Evolutionary conservation across 2,888 invertebrate species (phyloP).

Genomic region (Anodontia alba): DNA sequence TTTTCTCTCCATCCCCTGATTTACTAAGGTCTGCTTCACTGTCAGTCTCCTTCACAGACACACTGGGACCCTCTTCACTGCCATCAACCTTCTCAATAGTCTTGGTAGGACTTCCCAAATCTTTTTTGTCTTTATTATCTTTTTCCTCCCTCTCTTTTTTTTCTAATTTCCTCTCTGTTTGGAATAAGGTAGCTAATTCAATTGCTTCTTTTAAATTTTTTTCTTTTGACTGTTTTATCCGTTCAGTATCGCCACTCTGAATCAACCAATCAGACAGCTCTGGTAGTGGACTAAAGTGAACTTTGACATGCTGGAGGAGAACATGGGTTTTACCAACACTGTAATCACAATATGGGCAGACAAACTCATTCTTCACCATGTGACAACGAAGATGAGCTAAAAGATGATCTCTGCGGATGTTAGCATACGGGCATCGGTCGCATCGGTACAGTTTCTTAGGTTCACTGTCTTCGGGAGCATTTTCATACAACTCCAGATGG

Average conservation of each 20-base stretch:
- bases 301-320: constrained; percentile 91
- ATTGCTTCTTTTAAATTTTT: constrained; percentile 75
- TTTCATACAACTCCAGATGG: constrained; percentile 81
- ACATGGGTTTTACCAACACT: constrained; percentile 91
- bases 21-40: background rate
- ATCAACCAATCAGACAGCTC: constrained; percentile 80
- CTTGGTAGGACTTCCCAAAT: background rate
- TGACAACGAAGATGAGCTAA: constrained; percentile 92
- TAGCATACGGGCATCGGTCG: constrained; percentile 92
- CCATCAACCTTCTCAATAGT: background rate
- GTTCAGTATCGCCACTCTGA: constrained; percentile 76
- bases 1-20: constrained; percentile 11
- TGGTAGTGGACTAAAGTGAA: constrained; percentile 88
- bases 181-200: constrained; percentile 67
- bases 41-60: background rate
- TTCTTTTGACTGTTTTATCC: constrained; percentile 73
- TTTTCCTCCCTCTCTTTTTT: constrained; percentile 19
- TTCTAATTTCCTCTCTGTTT: constrained; percentile 56
- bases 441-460: constrained; percentile 90
- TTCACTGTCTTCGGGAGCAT: constrained; percentile 74
- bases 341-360: constrained; percentile 93
- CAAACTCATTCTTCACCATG: constrained; percentile 88
- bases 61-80: background rate
- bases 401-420: constrained; percentile 90
- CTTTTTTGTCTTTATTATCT: background rate